phyloP scores from a whole-genome alignment of 2,113 vertebrate species.

The Furnarius figulus region DNA sequence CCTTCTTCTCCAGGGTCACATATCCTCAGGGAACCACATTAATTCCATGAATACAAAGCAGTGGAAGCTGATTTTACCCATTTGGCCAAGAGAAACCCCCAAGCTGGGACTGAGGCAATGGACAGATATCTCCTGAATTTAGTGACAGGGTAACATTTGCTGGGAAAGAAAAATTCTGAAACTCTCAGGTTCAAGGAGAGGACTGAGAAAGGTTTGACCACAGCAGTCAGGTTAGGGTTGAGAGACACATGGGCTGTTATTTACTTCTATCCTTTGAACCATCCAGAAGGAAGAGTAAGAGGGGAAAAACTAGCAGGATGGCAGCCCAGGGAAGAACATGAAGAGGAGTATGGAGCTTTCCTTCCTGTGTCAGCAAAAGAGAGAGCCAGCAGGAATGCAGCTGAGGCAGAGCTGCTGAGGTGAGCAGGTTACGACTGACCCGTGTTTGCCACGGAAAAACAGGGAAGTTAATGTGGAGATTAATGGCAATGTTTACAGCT shows the following conservation, averaged over 20 bases:
- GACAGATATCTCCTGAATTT: background rate
- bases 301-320: background rate
- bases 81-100: background rate
- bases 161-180: background rate
- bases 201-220: background rate
- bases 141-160: background rate
- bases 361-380: background rate
- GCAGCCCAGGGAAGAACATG: background rate
- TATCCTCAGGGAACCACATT: background rate
- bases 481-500: background rate
- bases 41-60: background rate
- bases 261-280: background rate
- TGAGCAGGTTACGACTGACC: background rate
- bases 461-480: background rate
- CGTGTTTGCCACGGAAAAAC: fast-evolving
- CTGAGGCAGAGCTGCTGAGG: background rate
- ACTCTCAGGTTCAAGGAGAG: background rate
- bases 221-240: background rate
- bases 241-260: background rate
- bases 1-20: background rate
- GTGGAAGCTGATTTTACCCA: background rate
- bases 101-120: background rate
- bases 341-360: background rate
- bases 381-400: background rate
- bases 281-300: background rate